phyloP scores from a whole-genome alignment of 2,888 invertebrate genomes.

The Calliphora vomitoria region DNA sequence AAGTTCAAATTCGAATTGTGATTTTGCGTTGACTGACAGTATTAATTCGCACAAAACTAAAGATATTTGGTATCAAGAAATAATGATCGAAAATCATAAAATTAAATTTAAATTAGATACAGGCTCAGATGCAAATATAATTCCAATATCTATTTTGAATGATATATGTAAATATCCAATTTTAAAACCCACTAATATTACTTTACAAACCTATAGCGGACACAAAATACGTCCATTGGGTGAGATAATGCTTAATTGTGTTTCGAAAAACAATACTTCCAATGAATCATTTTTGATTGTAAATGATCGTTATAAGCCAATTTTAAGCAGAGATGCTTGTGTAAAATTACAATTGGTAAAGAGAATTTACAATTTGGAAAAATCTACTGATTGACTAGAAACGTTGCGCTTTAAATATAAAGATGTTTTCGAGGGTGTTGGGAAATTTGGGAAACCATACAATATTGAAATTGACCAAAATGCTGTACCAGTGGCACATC shows the following conservation, averaged over 20 bases:
- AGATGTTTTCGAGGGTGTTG: too few species aligned
- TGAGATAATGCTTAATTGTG: too few species aligned
- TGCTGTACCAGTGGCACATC: slow-evolving; percentile 5
- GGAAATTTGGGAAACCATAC: too few species aligned
- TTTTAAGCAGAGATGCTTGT: slow-evolving; percentile 13
- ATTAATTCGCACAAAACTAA: too few species aligned
- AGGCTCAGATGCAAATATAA: slow-evolving; percentile 15
- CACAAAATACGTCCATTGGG: too few species aligned
- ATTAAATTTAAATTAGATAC: slow-evolving; percentile 13
- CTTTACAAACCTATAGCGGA: too few species aligned
- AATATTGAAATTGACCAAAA: not conserved
- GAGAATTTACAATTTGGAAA: not conserved
- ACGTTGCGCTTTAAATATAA: too few species aligned
- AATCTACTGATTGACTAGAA: not conserved
- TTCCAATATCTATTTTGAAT: not conserved
- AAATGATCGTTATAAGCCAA: not conserved
- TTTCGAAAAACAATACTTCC: too few species aligned
- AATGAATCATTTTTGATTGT: not conserved
- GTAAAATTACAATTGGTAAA: slow-evolving; percentile 4
- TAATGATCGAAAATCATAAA: not conserved
- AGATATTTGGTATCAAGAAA: too few species aligned
- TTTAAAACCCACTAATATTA: too few species aligned
- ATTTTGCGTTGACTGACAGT: too few species aligned
- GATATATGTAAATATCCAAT: not conserved
- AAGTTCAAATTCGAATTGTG: too few species aligned